Percentiles rank a stretch among this genome's conserved stretches.
Conservation (phyloP, 2,888 invertebrate genomes). For the Morinoia aosen region DNA sequence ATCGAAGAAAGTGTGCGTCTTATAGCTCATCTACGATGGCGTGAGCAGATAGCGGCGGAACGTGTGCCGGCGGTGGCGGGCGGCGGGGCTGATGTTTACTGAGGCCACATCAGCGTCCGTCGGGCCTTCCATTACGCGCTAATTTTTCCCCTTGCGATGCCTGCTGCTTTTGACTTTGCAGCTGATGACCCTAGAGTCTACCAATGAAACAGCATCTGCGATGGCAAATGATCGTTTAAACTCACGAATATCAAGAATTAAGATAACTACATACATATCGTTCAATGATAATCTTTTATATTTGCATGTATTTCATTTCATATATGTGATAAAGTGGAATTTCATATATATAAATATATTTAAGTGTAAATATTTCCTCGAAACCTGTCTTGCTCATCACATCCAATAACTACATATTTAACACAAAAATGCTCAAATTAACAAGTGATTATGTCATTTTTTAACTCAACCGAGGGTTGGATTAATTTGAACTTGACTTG, state of each 20-base stretch:
- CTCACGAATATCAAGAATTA: not conserved
- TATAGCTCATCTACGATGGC: not conserved
- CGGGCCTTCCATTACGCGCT: not conserved
- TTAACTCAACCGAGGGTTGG: no score
- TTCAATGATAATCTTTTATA: no score
- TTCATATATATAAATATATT: no score
- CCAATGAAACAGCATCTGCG: not conserved
- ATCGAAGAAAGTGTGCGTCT: not conserved
- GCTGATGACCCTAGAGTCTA: not conserved
- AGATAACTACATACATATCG: not conserved
- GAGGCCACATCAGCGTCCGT: not conserved
- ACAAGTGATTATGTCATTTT: no score
- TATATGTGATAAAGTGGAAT: no score
- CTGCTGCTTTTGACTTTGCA: not conserved
- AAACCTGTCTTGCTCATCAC: no score
- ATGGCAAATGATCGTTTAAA: not conserved
- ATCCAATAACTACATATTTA: no score
- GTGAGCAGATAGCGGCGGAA: slow-evolving; percentile 4
- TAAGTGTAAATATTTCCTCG: no score
- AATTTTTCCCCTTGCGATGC: not conserved
- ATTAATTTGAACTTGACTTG: no score
- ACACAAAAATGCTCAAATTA: no score
- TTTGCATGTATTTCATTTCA: no score
- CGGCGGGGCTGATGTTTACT: not conserved
- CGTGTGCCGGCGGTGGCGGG: slow-evolving; percentile 5